phyloP scores from a whole-genome alignment of 2,797 vertebrate genomes.

The Gymnopithys bicolor region DNA sequence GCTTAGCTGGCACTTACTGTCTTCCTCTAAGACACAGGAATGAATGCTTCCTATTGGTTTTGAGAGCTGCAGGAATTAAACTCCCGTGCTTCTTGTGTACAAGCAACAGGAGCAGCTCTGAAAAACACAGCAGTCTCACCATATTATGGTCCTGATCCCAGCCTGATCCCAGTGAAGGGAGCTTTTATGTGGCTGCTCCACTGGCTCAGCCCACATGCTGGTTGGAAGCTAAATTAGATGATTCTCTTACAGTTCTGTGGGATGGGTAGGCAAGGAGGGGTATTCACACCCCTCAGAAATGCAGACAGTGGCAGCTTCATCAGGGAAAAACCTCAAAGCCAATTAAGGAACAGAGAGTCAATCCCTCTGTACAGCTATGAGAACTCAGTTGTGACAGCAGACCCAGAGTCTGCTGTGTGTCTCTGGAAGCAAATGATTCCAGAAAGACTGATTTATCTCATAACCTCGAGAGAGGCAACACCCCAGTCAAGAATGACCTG shows the following conservation, averaged over 20 bases:
- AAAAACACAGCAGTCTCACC: neutral
- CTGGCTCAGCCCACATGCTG: neutral
- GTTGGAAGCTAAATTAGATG: neutral
- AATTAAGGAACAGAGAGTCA: neutral
- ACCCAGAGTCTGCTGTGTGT: neutral
- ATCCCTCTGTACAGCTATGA: neutral
- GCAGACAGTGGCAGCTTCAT: neutral
- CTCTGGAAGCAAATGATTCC: neutral
- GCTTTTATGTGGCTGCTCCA: constrained; percentile 1
- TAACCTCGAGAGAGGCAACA: constrained; percentile 20
- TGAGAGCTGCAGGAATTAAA: neutral
- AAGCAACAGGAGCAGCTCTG: neutral
- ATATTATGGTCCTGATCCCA: neutral
- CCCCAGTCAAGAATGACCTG: constrained; percentile 24
- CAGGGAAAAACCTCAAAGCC: neutral
- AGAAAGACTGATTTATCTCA: constrained; percentile 2
- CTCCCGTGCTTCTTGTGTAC: neutral
- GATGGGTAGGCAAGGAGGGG: neutral
- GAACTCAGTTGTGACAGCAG: neutral
- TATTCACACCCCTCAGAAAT: neutral
- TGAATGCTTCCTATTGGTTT: neutral
- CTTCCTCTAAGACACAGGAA: neutral
- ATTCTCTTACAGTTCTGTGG: neutral
- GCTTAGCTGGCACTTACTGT: neutral
- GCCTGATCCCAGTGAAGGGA: neutral